Conservation (phyloP, 2,113 vertebrate genomes). For the Gallinago jamesoni region DNA sequence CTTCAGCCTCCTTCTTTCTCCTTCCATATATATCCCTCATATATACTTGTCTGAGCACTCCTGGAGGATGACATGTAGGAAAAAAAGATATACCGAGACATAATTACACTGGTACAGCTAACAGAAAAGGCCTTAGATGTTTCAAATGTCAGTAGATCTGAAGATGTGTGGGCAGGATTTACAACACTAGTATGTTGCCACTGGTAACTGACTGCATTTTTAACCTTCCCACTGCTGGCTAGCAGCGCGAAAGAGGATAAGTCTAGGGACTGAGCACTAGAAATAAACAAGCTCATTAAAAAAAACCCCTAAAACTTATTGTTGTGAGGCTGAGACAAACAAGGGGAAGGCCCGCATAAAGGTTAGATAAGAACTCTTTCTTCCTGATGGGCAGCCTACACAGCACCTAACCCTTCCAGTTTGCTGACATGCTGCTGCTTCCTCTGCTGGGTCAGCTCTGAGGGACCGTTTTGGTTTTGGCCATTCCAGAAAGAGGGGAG, state of each 20-base stretch:
- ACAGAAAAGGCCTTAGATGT: slow-evolving; percentile 56
- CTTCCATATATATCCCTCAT: slow-evolving; percentile 2
- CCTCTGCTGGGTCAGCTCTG: background rate
- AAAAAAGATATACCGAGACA: slow-evolving; percentile 28
- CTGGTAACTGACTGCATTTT: slow-evolving; percentile 65
- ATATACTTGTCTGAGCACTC: slow-evolving; percentile 8
- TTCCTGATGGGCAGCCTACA: background rate
- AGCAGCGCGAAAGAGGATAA: background rate
- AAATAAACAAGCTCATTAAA: slow-evolving; percentile 1
- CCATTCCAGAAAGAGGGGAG: background rate
- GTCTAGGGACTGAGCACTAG: background rate
- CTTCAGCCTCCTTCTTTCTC: slow-evolving; percentile 19
- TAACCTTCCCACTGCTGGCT: slow-evolving; percentile 55
- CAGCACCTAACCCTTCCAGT: background rate
- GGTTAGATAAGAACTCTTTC: background rate
- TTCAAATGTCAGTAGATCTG: slow-evolving; percentile 66
- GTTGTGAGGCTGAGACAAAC: background rate
- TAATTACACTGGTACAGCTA: slow-evolving; percentile 36
- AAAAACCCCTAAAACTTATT: background rate
- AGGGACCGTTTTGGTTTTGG: background rate
- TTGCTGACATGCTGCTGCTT: background rate
- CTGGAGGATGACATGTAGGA: slow-evolving; percentile 6
- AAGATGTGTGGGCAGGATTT: slow-evolving; percentile 65
- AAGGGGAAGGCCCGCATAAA: background rate
- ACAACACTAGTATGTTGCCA: slow-evolving; percentile 62